Evolutionary conservation across 2,888 invertebrate genomes (phyloP), one percentile per base, ranked within the genome.

Genomic region (Caenorhabditis becei): DNA sequence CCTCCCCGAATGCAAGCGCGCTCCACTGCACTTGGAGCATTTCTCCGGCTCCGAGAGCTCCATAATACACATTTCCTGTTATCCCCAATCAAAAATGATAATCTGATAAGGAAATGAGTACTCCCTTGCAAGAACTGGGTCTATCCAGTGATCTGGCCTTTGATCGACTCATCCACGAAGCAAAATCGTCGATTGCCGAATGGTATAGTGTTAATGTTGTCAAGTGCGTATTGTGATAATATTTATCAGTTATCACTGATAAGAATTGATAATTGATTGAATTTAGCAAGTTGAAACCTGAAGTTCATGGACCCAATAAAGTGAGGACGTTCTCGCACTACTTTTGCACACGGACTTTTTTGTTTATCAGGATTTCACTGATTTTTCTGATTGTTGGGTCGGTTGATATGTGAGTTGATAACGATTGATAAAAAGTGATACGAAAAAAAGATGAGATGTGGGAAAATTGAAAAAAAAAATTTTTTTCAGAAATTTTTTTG

Each of bases 151-250:
- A 49, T 3, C 16, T 37, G n/a, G 82, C 82, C 1, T 82, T 82
- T 35, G 66, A 74, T 14, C 62, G 69, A 23, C 67, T 82, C 5
- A 65, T 82, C 54, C 58, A 65, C 20, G 82, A 82, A 35, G 69
- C 78, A 0, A 74, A 74, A 61, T 56, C 77, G 7, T 51, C 70
- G 10, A 77, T 82, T 18, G 69, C 69, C 54, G 82, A 82, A 77
- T 81, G 81, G 81, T 80, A 80, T 71, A 75, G 75, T 80, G 28
- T 80, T 0, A 51, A 80, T 71, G 75, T 80, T 51, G 80, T 80
- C 35, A 80, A 80, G 80, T 80, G 69, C 69, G 77, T 80, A 51
- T 54, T 23, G 32, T 53, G 51, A 32, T 20, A 18, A 8, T 58
- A 11, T 41, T 14, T 41, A 14, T 14, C 14, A 7, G 14, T 41